Conservation (phyloP, 2,888 invertebrate genomes). For the Chloroclysta siterata region DNA sequence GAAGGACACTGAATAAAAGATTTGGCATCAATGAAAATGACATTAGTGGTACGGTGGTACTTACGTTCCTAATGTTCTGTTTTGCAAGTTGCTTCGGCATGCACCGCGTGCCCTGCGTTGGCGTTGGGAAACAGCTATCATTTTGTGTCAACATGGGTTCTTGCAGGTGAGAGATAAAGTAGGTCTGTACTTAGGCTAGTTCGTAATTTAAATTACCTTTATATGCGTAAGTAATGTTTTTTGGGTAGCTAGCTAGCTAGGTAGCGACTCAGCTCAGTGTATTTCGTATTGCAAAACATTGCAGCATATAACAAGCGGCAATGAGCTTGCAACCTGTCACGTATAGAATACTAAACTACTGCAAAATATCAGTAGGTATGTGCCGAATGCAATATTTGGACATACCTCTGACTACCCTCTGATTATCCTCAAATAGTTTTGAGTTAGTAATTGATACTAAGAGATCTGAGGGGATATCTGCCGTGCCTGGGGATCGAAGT, state of each 20-base stretch:
- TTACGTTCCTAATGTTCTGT: constrained; percentile 22
- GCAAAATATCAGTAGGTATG: too few relatives aligned
- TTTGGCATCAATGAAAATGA: neutral
- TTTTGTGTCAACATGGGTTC: constrained; percentile 26
- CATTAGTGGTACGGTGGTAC: constrained; percentile 2
- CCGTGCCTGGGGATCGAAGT: too few relatives aligned
- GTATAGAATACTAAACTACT: too few relatives aligned
- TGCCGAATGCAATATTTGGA: too few relatives aligned
- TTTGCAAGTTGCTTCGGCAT: constrained; percentile 33
- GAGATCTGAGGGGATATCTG: too few relatives aligned
- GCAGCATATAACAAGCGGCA: too few relatives aligned
- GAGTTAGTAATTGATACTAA: too few relatives aligned
- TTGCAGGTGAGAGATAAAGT: constrained; percentile 2
- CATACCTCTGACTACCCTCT: too few relatives aligned
- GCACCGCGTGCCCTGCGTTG: constrained; percentile 13
- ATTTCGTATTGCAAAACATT: too few relatives aligned
- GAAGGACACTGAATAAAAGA: neutral
- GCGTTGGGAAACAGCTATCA: constrained; percentile 35
- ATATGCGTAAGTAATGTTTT: neutral
- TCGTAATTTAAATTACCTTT: neutral
- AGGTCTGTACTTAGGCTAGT: constrained; percentile 6
- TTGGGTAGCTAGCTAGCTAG: neutral
- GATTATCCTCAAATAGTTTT: too few relatives aligned
- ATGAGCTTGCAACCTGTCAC: too few relatives aligned
- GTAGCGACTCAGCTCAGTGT: too few relatives aligned